Evolutionary conservation across 1,140 invertebrate species (phyloP).

Genomic region (Lucilia sericata): DNA sequence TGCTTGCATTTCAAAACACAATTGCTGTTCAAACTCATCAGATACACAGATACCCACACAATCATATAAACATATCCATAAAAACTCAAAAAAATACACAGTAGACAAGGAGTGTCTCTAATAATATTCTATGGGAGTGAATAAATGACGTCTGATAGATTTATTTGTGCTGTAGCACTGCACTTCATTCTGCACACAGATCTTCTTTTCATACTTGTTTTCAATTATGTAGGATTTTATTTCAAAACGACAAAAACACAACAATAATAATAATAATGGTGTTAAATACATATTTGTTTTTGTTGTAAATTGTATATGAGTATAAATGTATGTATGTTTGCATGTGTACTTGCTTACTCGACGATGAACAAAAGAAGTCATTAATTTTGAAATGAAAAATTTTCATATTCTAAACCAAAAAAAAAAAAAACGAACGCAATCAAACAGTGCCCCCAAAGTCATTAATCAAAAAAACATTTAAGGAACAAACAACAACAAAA

Average conservation of each 20-base stretch:
- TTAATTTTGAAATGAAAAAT: conserved; percentile 25
- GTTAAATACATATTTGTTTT: conserved; percentile 31
- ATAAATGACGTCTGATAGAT: conserved; percentile 35
- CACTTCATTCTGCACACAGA: not conserved
- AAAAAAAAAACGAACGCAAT: not conserved
- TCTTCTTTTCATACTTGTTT: not conserved
- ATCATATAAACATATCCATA: no score
- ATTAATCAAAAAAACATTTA: not conserved
- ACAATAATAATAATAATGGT: not conserved
- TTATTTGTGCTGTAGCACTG: not conserved
- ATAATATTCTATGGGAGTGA: conserved; percentile 39
- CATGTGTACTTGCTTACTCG: no score
- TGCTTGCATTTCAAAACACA: conserved; percentile 1
- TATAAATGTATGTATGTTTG: not conserved
- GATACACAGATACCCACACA: not conserved
- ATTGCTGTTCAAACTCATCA: not conserved
- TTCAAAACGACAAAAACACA: not conserved
- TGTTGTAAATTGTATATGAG: no score
- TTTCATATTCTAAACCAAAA: not conserved
- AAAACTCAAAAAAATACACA: not conserved
- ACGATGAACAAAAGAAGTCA: conserved; percentile 13
- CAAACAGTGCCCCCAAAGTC: not conserved
- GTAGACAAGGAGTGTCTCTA: conserved; percentile 35
- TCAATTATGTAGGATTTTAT: conserved; percentile 7
- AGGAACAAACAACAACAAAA: not conserved